Evolutionary conservation across 2,113 vertebrate genomes (phyloP).

Genomic region (Trachemys scripta): DNA sequence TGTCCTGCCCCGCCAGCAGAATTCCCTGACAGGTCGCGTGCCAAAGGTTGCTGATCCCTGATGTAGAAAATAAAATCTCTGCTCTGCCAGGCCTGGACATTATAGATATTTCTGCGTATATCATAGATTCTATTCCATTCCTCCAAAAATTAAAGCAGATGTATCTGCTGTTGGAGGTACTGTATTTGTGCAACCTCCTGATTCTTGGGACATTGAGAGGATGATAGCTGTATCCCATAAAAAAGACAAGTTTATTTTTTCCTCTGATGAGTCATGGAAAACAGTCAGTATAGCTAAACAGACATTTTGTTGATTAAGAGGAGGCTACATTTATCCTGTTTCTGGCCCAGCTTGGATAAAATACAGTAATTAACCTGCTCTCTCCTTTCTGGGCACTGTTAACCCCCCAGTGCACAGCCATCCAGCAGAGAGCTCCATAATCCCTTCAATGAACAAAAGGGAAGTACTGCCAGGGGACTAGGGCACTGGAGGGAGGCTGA

Average conservation of each 20-base stretch:
- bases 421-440: not conserved
- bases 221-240: not conserved
- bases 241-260: not conserved
- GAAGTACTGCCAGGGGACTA: not conserved
- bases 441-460: not conserved
- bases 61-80: not conserved
- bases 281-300: not conserved
- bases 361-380: not conserved
- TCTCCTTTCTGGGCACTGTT: not conserved
- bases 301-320: not conserved
- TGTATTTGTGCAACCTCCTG: accelerated
- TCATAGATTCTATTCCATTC: not conserved
- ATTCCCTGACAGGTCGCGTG: no score
- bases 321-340: not conserved
- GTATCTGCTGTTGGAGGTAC: not conserved
- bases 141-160: not conserved
- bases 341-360: not conserved
- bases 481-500: not conserved
- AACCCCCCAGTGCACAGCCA: not conserved
- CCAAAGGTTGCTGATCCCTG: no score
- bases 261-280: not conserved
- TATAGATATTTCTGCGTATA: not conserved
- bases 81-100: not conserved
- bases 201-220: not conserved
- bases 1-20: no score